Evolutionary conservation across 2,113 vertebrate species (phyloP), one percentile per base, ranked within the genome.

Genomic region (Clarias macrocephalus): DNA sequence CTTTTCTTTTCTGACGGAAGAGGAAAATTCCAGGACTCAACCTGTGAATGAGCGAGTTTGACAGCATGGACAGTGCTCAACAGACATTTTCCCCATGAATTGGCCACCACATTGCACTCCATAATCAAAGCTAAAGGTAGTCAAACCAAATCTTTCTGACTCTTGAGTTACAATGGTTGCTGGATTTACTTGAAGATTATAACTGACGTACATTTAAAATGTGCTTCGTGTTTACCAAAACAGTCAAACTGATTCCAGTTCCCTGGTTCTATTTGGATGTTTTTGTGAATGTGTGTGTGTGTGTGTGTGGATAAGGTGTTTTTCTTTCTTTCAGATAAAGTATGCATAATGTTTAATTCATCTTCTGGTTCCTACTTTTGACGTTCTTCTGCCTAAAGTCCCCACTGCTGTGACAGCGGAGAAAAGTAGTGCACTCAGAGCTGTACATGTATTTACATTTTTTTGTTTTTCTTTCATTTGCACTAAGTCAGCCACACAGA

Each of bases 321-420:
- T 73, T 62, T 82, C n/a, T 80, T 82, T 84, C 82, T 85, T 72
- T 81, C 66, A 87, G 85, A 80, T 89, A 42, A 82, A 79, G 83
- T 89, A 72, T 83, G 75, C n/a, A 56, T 89, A 30, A 89, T 89
- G 86, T 87, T 88, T 90, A 87, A 88, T 88, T 90, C 89, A 90
- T 90, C 85, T 52, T 65, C 37, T 37, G 79, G 62, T 83, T 62
- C 30, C 84, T 60, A 42, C 84, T 68, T 82, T 89, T 88, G 83
- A 68, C 66, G 25, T 83, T 90, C 81, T 19, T 80, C 37, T 85
- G 84, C 28, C 80, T 80, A 68, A 62, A 81, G 42, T 80, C 59
- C 82, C 79, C 79, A n/a, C 52, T 75, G 81, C 83, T 84, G 76
- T 80, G 88, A 70, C 84, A 83, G 81, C 52, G 42, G 54, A 56